Conservation (phyloP, 2,888 invertebrate species). For the Lordiphosa fenestrarum region DNA sequence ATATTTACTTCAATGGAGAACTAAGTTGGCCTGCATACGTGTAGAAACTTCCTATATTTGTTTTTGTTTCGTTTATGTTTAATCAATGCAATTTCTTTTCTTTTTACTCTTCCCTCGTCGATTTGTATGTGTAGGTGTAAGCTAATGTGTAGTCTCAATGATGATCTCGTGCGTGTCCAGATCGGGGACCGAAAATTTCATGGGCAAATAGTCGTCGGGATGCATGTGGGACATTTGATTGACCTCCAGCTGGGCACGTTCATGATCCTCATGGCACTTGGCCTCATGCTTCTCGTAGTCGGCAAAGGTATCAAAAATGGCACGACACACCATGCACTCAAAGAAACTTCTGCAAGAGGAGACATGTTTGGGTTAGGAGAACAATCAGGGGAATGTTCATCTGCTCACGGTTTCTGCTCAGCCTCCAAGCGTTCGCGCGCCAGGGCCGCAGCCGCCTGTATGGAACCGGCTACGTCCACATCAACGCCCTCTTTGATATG, state of each 20-base stretch:
- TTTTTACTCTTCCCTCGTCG: slow-evolving; percentile 34
- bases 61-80: slow-evolving; percentile 15
- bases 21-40: slow-evolving; percentile 60
- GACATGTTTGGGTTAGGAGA: not conserved
- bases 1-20: slow-evolving; percentile 54
- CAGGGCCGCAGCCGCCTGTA: slow-evolving; percentile 67
- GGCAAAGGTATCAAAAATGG: slow-evolving; percentile 77
- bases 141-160: slow-evolving; percentile 77
- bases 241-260: slow-evolving; percentile 59
- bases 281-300: slow-evolving; percentile 78
- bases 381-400: not conserved
- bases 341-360: slow-evolving; percentile 64
- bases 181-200: slow-evolving; percentile 76
- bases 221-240: slow-evolving; percentile 68
- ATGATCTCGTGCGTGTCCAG: slow-evolving; percentile 77
- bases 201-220: slow-evolving; percentile 72
- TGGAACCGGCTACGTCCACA: slow-evolving; percentile 66
- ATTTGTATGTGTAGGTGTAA: slow-evolving; percentile 36
- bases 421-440: slow-evolving; percentile 76
- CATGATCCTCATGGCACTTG: slow-evolving; percentile 73
- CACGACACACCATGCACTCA: slow-evolving; percentile 78
- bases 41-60: slow-evolving; percentile 3
- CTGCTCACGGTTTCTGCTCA: slow-evolving; percentile 57
- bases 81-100: slow-evolving; percentile 35
- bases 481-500: slow-evolving; percentile 75